These are phyloP conservation scores for Nomada ferruginata DNA, from an alignment of 2,888 invertebrate species.

Conservation along the genomic window DNA sequence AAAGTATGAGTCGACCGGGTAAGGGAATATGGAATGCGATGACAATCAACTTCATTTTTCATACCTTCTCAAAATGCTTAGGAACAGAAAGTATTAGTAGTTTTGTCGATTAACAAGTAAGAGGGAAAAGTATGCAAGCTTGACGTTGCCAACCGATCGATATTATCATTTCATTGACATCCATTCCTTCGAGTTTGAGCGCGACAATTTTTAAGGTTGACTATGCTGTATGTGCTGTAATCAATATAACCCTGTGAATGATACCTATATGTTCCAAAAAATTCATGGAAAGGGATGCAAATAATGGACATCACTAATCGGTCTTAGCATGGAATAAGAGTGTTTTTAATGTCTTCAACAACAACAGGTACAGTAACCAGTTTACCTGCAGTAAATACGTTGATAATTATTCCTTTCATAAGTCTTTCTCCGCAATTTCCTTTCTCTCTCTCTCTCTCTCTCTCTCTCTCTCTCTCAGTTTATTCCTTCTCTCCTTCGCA, in stretches of 20 bases:
- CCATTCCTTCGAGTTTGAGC: background rate
- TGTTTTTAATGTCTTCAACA: constrained; percentile 83
- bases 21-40: too few relatives aligned
- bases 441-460: constrained; percentile 18
- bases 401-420: constrained; percentile 67
- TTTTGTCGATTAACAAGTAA: too few relatives aligned
- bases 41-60: too few relatives aligned
- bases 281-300: constrained; percentile 62
- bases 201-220: background rate
- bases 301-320: constrained; percentile 72
- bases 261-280: constrained; percentile 3
- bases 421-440: constrained; percentile 27
- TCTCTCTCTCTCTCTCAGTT: constrained; percentile 11
- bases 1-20: too few relatives aligned
- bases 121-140: too few relatives aligned
- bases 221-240: background rate
- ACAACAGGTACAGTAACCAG: constrained; percentile 83
- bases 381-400: constrained; percentile 82
- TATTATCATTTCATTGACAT: too few relatives aligned
- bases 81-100: too few relatives aligned
- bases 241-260: too few relatives aligned
- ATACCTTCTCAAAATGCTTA: too few relatives aligned
- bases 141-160: too few relatives aligned
- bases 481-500: constrained; percentile 14
- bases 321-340: constrained; percentile 82